Conservation (phyloP, 2,888 invertebrate species). For the Brachylomia viminalis region DNA sequence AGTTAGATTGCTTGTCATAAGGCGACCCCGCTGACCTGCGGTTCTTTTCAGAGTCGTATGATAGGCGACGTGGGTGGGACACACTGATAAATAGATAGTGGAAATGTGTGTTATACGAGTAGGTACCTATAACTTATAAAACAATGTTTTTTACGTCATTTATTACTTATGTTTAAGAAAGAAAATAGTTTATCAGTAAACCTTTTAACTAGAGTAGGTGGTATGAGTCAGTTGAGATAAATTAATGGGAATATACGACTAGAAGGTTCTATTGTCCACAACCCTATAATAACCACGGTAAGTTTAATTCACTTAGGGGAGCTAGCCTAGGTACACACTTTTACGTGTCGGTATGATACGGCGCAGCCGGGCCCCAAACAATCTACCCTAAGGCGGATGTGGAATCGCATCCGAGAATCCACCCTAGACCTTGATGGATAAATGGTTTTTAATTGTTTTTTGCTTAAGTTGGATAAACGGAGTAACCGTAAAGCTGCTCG, state of each 20-base stretch:
- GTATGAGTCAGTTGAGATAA: constrained; percentile 35
- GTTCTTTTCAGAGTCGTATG: constrained; percentile 67
- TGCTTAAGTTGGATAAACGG: too few species aligned
- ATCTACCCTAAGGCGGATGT: too few species aligned
- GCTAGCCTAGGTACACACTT: neutral
- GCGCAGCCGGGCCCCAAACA: too few species aligned
- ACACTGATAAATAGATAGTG: constrained; percentile 49
- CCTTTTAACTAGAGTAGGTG: constrained; percentile 11
- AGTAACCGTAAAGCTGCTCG: too few species aligned
- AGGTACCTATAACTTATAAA: constrained; percentile 38
- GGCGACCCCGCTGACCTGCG: constrained; percentile 67
- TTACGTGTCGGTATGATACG: neutral
- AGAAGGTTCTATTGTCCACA: neutral
- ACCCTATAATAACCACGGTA: neutral
- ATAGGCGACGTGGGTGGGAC: constrained; percentile 78
- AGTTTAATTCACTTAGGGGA: neutral
- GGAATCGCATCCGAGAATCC: too few species aligned
- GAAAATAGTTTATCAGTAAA: constrained; percentile 26
- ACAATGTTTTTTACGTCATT: constrained; percentile 22
- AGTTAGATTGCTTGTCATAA: constrained; percentile 37
- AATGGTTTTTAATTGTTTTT: too few species aligned
- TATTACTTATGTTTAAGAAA: constrained; percentile 19
- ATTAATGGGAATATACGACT: neutral
- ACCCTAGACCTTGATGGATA: too few species aligned
- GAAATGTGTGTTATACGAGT: constrained; percentile 34